Conservation (phyloP, 1,140 invertebrate genomes). For the Drosophila quadrilineata region DNA sequence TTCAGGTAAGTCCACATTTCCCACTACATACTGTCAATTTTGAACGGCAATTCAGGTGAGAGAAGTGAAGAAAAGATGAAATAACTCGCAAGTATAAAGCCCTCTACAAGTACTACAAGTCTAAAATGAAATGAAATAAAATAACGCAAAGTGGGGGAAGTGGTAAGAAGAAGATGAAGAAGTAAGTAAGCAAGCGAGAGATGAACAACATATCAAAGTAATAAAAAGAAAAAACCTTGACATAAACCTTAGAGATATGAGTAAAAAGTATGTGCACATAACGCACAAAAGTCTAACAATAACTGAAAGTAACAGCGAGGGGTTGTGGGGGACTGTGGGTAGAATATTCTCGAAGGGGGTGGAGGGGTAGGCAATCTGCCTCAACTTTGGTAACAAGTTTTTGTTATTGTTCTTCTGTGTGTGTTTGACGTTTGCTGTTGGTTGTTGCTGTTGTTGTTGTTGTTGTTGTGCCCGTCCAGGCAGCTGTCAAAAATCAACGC, state of each 20-base stretch:
- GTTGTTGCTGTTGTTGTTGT: slow-evolving; percentile 29
- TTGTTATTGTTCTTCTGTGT: slow-evolving; percentile 65
- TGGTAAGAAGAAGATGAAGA: neutral
- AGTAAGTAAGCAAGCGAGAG: neutral
- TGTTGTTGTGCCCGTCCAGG: slow-evolving; percentile 58
- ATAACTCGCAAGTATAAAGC: slow-evolving; percentile 50
- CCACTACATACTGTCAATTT: slow-evolving; percentile 62
- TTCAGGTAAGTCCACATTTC: slow-evolving; percentile 72
- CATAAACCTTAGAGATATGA: slow-evolving; percentile 78
- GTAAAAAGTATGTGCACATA: slow-evolving; percentile 62
- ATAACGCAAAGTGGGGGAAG: neutral
- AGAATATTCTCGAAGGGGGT: neutral
- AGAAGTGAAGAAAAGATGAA: slow-evolving; percentile 17
- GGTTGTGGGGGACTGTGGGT: neutral
- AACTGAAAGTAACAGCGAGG: slow-evolving; percentile 26
- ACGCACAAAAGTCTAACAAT: slow-evolving; percentile 73
- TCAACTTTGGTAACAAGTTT: slow-evolving; percentile 76
- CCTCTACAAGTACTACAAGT: slow-evolving; percentile 55
- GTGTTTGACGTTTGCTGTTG: slow-evolving; percentile 5
- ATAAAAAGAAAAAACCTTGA: slow-evolving; percentile 77
- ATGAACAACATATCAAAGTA: slow-evolving; percentile 52
- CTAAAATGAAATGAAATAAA: slow-evolving; percentile 37
- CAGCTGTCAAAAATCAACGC: slow-evolving; percentile 79
- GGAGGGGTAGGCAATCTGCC: slow-evolving; percentile 62
- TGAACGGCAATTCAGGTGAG: slow-evolving; percentile 64